Base-by-base conservation (phyloP, 1,140 invertebrate genomes). In the Sarcophaga bullata region DNA sequence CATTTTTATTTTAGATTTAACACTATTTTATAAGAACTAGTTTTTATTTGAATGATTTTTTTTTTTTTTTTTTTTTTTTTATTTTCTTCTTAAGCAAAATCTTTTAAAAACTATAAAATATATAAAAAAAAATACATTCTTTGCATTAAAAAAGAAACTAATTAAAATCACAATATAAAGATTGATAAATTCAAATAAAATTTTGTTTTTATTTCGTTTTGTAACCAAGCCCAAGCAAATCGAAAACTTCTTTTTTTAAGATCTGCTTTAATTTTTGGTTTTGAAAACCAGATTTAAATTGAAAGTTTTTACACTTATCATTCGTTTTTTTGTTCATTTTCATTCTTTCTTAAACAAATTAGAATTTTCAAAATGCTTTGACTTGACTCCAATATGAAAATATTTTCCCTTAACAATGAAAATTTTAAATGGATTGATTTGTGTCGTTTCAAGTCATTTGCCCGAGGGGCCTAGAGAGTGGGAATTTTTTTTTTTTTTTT, bases 101-200 rank as follows among this genome's bases (percentile, higher is more conserved):
- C 25, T 37, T 37, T 37, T 37, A 37, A 37, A 37, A 37, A 37
- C 25, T 37, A 37, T 37, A 2, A 37, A 37, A 37, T 37, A 37
- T 37, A 2, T 37, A 2, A 37, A 37, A 37, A 37, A 54, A 72
- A 72, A 72, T 3, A 75, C 62, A 87, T 88, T 58, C 7, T 58
- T 58, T n/a, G 7, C 15, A 13, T 58, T n/a, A n/a, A 58, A 58
- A 58, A 58, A 58, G n/a, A 68, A 19, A 68, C 17, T 84, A 89
- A 89, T 86, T 89, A 89, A 89, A 89, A 89, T 89, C 88, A 89
- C 88, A 89, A 89, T 89, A 88, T 88, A 89, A 88, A 89, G 88
- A 89, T 89, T 89, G 88, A 88, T 19, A 83, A 75, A 37, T 85
- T 88, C 83, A 81, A 52, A 73, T 73, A 52, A 50, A 82, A 62